These are phyloP conservation scores for Eriosoma lanigerum DNA, from an alignment of 1,140 invertebrate genomes.

Conservation along the genomic window DNA sequence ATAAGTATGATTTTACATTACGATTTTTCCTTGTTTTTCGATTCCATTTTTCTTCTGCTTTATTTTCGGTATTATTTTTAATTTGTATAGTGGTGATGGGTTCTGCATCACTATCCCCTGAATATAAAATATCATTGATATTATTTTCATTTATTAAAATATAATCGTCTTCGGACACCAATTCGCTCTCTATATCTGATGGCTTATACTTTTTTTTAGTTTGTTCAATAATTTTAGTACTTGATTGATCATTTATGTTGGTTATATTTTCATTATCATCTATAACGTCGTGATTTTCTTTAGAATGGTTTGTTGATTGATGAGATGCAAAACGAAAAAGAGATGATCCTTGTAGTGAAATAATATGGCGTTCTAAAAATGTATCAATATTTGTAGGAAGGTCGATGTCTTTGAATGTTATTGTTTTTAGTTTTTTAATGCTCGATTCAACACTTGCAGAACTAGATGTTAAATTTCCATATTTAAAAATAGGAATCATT, in stretches of 20 bases:
- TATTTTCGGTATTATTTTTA: background rate
- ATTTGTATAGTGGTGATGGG: no score
- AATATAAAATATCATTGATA: background rate
- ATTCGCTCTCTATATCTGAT: background rate
- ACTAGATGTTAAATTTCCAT: background rate
- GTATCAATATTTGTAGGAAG: background rate
- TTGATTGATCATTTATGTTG: no score
- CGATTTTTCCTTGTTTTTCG: background rate
- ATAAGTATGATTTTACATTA: background rate
- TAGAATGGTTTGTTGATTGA: no score
- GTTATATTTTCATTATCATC: no score
- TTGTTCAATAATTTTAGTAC: no score
- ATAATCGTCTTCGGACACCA: background rate
- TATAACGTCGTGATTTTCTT: no score
- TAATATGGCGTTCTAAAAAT: conserved; percentile 2
- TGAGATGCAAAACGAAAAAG: background rate
- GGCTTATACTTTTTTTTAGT: no score
- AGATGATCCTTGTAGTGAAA: background rate
- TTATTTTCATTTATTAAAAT: background rate
- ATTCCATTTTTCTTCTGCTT: background rate
- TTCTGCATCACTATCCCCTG: background rate
- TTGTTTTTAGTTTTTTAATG: background rate
- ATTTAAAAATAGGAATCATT: conserved; percentile 8
- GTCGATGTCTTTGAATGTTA: background rate
- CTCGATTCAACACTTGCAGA: background rate